These are phyloP conservation scores for Tetranychus piercei DNA, from an alignment of 2,888 invertebrate species.

Conservation along the genomic window DNA sequence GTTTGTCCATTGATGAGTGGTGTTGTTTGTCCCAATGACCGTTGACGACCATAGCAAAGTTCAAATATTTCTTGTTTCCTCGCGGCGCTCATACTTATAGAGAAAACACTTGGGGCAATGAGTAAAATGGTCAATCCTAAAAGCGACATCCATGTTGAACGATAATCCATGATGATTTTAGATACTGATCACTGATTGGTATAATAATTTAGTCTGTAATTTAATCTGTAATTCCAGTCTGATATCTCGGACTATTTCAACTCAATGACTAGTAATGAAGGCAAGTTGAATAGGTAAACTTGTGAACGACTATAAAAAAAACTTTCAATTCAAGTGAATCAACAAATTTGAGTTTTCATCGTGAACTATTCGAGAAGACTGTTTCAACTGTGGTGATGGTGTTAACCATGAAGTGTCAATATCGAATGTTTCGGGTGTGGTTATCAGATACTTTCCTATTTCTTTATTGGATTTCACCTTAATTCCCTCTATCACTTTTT, in stretches of 20 bases:
- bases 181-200: not conserved
- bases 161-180: not conserved
- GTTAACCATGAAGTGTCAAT: not conserved
- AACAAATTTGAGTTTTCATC: no score
- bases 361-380: not conserved
- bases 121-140: not conserved
- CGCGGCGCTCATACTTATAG: not conserved
- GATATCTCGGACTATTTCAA: no score
- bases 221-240: no score
- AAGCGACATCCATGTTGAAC: not conserved
- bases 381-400: not conserved
- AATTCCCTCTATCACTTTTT: not conserved
- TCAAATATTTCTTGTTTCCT: not conserved
- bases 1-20: not conserved
- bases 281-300: no score
- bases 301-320: no score
- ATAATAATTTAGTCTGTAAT: not conserved
- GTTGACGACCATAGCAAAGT: not conserved
- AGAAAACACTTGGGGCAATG: not conserved
- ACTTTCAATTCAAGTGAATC: no score
- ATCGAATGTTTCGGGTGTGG: not conserved
- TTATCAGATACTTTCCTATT: not conserved
- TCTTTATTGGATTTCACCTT: not conserved
- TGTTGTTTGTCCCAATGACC: not conserved
- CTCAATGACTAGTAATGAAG: no score